A percentile compares a stretch with the other conserved stretches of the same genome.
Evolutionary conservation across 2,113 vertebrate species (phyloP).

Genomic region (Melospiza melodia): DNA sequence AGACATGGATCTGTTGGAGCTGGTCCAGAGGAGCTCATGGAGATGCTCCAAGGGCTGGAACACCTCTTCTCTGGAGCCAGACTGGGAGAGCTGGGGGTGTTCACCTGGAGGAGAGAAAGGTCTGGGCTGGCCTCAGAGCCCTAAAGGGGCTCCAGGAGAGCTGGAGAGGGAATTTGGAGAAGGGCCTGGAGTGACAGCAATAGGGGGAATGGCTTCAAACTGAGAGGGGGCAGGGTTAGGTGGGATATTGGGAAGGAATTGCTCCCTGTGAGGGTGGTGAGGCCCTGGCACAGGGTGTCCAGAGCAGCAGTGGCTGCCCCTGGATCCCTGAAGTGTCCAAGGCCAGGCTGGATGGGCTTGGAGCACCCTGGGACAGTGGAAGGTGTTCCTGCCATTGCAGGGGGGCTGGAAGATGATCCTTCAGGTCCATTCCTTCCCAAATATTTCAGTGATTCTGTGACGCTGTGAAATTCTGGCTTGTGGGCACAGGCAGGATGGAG

Average conservation of each 20-base stretch:
- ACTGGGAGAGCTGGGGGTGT: not conserved
- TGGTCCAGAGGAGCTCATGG: fast-evolving
- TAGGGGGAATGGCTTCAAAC: not conserved
- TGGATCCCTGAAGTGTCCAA: not conserved
- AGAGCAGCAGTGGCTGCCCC: not conserved
- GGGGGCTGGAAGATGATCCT: fast-evolving
- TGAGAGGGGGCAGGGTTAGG: no score
- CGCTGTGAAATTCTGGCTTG: not conserved
- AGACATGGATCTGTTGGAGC: not conserved
- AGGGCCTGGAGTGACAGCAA: not conserved
- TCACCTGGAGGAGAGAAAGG: not conserved
- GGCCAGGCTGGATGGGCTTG: fast-evolving
- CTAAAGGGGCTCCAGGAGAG: not conserved
- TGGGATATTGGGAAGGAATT: not conserved
- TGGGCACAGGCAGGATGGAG: not conserved
- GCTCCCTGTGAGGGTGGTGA: no score
- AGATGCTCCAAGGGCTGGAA: not conserved
- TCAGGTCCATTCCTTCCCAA: not conserved
- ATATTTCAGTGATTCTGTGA: no score
- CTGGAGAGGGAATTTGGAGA: not conserved
- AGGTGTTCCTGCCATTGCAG: not conserved
- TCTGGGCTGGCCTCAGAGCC: no score
- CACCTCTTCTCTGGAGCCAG: not conserved
- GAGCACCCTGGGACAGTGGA: fast-evolving
- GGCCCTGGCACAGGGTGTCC: fast-evolving